Evolutionary conservation across 1,140 invertebrate genomes (phyloP).

Genomic region (Trigoniulus corallinus): DNA sequence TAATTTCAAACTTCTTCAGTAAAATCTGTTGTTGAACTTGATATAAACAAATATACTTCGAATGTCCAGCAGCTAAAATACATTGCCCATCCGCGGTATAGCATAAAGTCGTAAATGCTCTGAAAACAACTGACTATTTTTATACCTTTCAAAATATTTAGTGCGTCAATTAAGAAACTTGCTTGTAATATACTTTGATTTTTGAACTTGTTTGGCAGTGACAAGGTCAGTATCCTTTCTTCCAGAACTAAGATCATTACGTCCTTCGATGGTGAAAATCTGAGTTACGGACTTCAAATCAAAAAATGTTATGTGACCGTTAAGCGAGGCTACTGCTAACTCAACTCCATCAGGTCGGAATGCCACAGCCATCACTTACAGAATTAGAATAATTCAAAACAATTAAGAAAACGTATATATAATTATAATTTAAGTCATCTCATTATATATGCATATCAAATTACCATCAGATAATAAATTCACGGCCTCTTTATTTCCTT

Average conservation of each 20-base stretch:
- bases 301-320: constrained; percentile 77
- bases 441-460: constrained; percentile 5
- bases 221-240: constrained; percentile 66
- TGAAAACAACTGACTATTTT: constrained; percentile 35
- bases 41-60: constrained; percentile 89
- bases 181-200: constrained; percentile 66
- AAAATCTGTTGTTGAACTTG: constrained; percentile 52
- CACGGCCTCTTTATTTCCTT: constrained; percentile 65
- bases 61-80: constrained; percentile 75
- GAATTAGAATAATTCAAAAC: constrained; percentile 9
- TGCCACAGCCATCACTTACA: constrained; percentile 46
- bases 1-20: constrained; percentile 84
- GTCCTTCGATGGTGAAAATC: constrained; percentile 62
- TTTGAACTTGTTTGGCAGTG: constrained; percentile 63
- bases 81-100: constrained; percentile 83
- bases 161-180: not conserved
- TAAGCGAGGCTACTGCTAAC: constrained; percentile 75
- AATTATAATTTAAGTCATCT: constrained; percentile 5
- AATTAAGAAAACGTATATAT: constrained; percentile 4
- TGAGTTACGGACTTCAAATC: constrained; percentile 49
- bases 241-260: constrained; percentile 70
- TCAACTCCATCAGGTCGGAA: constrained; percentile 80
- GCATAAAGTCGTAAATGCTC: constrained; percentile 71
- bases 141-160: too few species aligned
- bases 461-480: constrained; percentile 62